Conservation (phyloP, 1,140 invertebrate species). For the Scaptomyza graminum region DNA sequence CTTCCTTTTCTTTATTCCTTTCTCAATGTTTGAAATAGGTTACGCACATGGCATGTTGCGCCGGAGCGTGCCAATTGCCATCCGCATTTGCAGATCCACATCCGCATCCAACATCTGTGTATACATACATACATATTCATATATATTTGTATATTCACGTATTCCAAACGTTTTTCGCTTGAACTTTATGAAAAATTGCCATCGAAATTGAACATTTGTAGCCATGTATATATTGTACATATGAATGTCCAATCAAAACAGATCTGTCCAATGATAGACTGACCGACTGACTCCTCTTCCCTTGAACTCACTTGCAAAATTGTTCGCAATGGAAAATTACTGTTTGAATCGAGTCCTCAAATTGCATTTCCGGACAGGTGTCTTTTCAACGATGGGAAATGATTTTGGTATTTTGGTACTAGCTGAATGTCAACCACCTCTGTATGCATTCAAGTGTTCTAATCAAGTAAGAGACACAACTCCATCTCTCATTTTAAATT, state of each 20-base stretch:
- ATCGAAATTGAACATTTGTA: constrained; percentile 47
- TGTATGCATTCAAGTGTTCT: constrained; percentile 7
- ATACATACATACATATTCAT: constrained; percentile 8
- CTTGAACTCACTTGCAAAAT: constrained; percentile 26
- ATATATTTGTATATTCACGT: not conserved
- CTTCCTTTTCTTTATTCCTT: not conserved
- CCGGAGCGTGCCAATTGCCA: constrained; percentile 66
- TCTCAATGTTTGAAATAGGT: constrained; percentile 69
- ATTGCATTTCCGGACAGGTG: constrained; percentile 37
- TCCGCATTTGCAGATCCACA: constrained; percentile 35
- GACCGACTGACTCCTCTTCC: constrained; percentile 2
- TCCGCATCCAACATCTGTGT: constrained; percentile 13
- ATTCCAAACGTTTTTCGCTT: constrained; percentile 18
- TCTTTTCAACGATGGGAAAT: constrained; percentile 43
- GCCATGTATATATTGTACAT: not conserved
- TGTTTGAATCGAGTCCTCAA: constrained; percentile 19
- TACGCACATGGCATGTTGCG: constrained; percentile 66
- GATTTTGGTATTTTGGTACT: constrained; percentile 8
- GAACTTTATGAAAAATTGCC: constrained; percentile 59
- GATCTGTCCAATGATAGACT: constrained; percentile 57
- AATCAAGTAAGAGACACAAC: constrained; percentile 13
- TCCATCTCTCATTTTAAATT: constrained; percentile 10
- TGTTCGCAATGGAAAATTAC: constrained; percentile 43
- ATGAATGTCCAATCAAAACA: constrained; percentile 59
- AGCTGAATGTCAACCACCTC: not conserved